These are phyloP conservation scores for Archilochus colubris DNA, from an alignment of 2,113 vertebrate genomes.

Conservation along the genomic window DNA sequence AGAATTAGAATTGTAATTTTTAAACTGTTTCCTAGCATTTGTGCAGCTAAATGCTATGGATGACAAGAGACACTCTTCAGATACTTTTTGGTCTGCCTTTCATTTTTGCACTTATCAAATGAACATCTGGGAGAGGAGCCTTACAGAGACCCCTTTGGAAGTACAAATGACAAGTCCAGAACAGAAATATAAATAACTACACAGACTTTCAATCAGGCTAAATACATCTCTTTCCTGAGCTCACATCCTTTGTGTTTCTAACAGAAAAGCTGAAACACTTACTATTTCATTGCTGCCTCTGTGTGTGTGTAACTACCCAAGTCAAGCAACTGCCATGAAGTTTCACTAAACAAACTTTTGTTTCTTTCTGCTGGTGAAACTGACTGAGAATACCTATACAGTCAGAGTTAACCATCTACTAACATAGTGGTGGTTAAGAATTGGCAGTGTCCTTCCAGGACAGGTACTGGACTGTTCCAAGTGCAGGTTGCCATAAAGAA, in stretches of 20 bases:
- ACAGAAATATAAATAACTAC: neutral
- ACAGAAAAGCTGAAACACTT: neutral
- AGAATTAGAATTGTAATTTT: neutral
- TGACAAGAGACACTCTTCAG: neutral
- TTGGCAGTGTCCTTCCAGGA: neutral
- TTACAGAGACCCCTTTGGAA: neutral
- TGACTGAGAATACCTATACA: neutral
- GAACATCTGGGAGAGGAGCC: neutral
- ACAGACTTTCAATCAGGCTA: neutral
- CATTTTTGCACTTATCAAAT: neutral
- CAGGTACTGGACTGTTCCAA: neutral
- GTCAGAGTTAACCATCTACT: neutral
- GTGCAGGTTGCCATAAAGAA: neutral
- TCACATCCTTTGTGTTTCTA: neutral
- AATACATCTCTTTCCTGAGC: neutral
- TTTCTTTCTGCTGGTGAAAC: neutral
- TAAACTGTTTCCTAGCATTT: neutral
- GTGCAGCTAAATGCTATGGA: neutral
- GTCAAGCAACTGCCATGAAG: neutral
- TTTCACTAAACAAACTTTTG: neutral
- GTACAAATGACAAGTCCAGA: fast-evolving
- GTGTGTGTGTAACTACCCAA: fast-evolving
- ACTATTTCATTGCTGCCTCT: neutral
- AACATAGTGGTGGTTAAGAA: neutral
- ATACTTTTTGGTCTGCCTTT: neutral